phyloP scores from a whole-genome alignment of 2,113 vertebrate species.

The Dascyllus trimaculatus region DNA sequence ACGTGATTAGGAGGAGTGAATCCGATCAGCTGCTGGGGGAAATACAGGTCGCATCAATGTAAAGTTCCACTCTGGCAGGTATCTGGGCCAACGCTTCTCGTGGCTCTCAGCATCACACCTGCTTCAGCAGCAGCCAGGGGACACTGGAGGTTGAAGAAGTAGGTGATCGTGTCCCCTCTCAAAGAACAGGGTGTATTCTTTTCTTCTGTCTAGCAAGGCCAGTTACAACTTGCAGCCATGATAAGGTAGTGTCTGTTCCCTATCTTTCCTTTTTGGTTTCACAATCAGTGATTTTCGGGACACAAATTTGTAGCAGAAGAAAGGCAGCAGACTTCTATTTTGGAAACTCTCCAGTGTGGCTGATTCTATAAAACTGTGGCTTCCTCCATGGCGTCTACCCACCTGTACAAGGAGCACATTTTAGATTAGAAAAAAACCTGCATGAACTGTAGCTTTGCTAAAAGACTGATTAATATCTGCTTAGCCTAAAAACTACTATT shows the following conservation, averaged over 20 bases:
- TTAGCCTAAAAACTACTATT: not conserved
- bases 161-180: conserved; percentile 65
- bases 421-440: conserved; percentile 20
- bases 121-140: conserved; percentile 61
- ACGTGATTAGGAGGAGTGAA: not conserved
- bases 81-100: conserved; percentile 64
- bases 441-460: not conserved
- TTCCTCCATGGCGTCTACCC: conserved; percentile 96
- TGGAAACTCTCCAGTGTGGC: conserved; percentile 21
- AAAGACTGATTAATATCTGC: conserved; percentile 1
- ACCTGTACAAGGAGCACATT: conserved; percentile 82
- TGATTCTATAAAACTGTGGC: conserved; percentile 95
- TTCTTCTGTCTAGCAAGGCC: conserved; percentile 28
- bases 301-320: not conserved
- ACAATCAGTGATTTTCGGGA: conserved; percentile 43
- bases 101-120: conserved; percentile 69
- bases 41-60: conserved; percentile 47
- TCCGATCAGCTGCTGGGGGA: conserved; percentile 22
- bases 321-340: conserved; percentile 27
- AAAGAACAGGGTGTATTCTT: conserved; percentile 59
- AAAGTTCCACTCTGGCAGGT: conserved; percentile 58
- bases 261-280: conserved; percentile 32
- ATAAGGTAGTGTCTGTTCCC: conserved; percentile 8
- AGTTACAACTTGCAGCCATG: conserved; percentile 40
- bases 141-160: conserved; percentile 62